Base-by-base conservation (phyloP, 2,113 vertebrate genomes). In the Dipodomys stephensi region DNA sequence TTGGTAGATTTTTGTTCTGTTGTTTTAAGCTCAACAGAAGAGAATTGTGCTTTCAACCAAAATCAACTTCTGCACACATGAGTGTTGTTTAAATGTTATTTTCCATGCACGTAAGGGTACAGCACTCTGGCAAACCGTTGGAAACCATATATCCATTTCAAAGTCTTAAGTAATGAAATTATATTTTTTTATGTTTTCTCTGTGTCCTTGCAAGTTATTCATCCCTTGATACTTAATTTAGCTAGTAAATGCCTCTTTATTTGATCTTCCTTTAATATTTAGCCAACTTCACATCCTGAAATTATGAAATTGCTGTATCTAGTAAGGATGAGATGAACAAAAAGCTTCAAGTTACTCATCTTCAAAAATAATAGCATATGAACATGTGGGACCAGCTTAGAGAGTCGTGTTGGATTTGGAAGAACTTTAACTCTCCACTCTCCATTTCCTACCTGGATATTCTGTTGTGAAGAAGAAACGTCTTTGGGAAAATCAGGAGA, bases 1-100 rank as follows among this genome's bases (percentile, higher is more conserved):
- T 87, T 69, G 20, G 57, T 49, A 92, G 76, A 57, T 94, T 96
- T 39, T 49, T 60, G 49, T 93, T 76, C 27, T 44, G 49, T 87
- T 92, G 73, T 94, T 95, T 90, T 20, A 90, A 90, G 85, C 46
- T 39, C 65, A 94, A 96, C 92, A 90, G 90, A 64, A 86, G 93
- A 80, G 95, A 93, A 91, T 83, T 92, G 92, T 94, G 78, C 67
- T 92, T 93, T 91, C 90, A 94, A 93, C 44, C 74, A 77, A 92
- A 90, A 92, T 90, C 94, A 84, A 65, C 88, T 96, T 91, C 71
- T 80, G 81, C 78, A 95, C 68, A 93, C 83, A 80, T 64, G 83
- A 30, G 30, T 88, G 79, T 86, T 94, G 77, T 90, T 90, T 81
- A 81, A 87, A 91, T 22, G n/a, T 91, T 86, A 74, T 74, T 95